A percentile compares a stretch with the other conserved stretches of the same genome.
phyloP scores from a whole-genome alignment of 2,113 vertebrate species.

The Philantomba maxwellii region DNA sequence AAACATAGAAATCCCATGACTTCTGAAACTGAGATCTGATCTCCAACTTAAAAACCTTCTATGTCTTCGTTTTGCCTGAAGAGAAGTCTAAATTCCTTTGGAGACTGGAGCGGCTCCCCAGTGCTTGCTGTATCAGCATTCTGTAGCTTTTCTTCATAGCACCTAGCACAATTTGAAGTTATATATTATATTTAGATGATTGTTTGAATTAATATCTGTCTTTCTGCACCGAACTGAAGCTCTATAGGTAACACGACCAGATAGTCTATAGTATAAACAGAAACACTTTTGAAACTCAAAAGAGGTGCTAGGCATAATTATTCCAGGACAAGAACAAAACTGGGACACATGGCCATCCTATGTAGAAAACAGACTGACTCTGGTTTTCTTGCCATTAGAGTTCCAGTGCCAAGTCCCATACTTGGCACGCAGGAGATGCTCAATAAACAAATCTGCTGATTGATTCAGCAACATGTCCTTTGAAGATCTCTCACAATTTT shows the following conservation, averaged over 20 bases:
- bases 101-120: background rate
- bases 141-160: too few species aligned
- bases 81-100: background rate
- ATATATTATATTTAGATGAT: background rate
- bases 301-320: background rate
- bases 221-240: background rate
- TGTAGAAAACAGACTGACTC: background rate
- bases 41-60: background rate
- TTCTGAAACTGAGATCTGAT: constrained; percentile 23
- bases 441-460: background rate
- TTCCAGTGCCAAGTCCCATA: background rate
- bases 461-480: background rate
- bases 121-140: fast-evolving
- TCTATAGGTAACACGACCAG: too few species aligned
- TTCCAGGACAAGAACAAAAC: background rate
- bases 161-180: background rate
- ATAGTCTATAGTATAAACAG: background rate
- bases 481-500: background rate
- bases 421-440: background rate
- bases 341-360: background rate
- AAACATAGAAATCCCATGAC: constrained; percentile 31
- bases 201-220: background rate
- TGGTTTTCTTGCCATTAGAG: background rate
- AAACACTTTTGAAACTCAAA: background rate
- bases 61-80: background rate